Evolutionary conservation across 2,888 invertebrate species (phyloP).

Genomic region (Drosophila cognata): DNA sequence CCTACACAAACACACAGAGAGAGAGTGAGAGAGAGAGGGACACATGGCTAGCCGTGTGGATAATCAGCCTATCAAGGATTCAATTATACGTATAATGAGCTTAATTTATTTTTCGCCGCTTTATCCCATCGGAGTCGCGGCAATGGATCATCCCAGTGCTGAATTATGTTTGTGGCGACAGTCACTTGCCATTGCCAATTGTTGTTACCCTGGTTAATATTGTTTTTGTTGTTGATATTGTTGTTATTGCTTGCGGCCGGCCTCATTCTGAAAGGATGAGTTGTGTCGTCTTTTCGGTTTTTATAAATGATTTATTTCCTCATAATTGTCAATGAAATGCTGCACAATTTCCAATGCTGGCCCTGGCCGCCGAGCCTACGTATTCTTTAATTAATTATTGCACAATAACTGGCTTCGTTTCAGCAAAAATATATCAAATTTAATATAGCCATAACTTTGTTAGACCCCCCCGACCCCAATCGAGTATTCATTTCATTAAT

Average conservation of each 20-base stretch:
- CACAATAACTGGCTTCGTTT: slow-evolving; percentile 2
- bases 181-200: slow-evolving; percentile 40
- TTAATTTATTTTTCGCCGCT: slow-evolving; percentile 78
- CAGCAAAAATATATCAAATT: neutral
- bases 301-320: slow-evolving; percentile 53
- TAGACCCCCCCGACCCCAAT: neutral
- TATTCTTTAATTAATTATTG: slow-evolving; percentile 29
- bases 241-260: slow-evolving; percentile 30
- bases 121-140: slow-evolving; percentile 41
- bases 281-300: slow-evolving; percentile 39
- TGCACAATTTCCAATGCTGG: slow-evolving; percentile 50
- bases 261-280: slow-evolving; percentile 51
- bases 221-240: slow-evolving; percentile 16
- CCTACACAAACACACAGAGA: neutral
- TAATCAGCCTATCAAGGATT: slow-evolving; percentile 80
- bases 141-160: slow-evolving; percentile 49
- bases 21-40: too few relatives aligned
- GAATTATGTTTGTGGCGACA: slow-evolving; percentile 59
- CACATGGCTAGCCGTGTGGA: slow-evolving; percentile 71
- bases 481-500: neutral
- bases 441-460: neutral
- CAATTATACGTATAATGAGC: slow-evolving; percentile 78
- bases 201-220: slow-evolving; percentile 1
- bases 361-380: slow-evolving; percentile 18
- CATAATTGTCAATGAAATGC: slow-evolving; percentile 62